Conservation (phyloP, 2,888 invertebrate species). For the Phymatocera aterrima region DNA sequence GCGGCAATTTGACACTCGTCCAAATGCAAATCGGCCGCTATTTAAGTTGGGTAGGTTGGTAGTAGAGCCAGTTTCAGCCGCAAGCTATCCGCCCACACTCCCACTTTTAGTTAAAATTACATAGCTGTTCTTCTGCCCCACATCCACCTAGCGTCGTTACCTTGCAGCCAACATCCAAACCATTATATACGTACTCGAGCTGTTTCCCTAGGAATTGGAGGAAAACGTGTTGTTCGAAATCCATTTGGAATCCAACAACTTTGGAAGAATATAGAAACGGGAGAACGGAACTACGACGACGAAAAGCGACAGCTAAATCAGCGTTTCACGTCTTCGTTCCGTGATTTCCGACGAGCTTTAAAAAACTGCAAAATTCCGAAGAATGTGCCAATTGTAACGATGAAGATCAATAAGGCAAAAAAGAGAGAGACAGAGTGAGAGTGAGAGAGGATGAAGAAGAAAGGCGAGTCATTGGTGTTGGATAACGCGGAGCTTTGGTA, state of each 20-base stretch:
- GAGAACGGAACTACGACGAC: too few relatives aligned
- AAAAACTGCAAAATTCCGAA: too few relatives aligned
- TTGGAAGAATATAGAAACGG: too few relatives aligned
- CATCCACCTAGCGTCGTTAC: background rate
- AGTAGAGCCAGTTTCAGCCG: conserved; percentile 37
- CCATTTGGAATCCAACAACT: background rate
- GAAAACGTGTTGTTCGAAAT: background rate
- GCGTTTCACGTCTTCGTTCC: too few relatives aligned
- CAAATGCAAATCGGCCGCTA: conserved; percentile 40
- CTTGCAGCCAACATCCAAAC: background rate
- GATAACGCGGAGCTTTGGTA: too few relatives aligned
- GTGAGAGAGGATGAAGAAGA: too few relatives aligned
- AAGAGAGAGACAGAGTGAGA: too few relatives aligned
- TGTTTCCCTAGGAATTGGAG: background rate
- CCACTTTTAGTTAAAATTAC: conserved; percentile 38
- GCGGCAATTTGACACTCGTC: conserved; percentile 43
- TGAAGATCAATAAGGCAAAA: too few relatives aligned
- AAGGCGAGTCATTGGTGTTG: too few relatives aligned
- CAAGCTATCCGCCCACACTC: conserved; percentile 9
- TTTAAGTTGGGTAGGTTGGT: conserved; percentile 25
- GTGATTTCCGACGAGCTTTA: too few relatives aligned
- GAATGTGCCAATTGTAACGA: too few relatives aligned
- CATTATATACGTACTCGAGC: background rate
- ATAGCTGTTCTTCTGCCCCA: background rate
- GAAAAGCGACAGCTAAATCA: too few relatives aligned